These are phyloP conservation scores for Erethizon dorsatum DNA, from an alignment of 2,797 vertebrate species.

Conservation along the genomic window DNA sequence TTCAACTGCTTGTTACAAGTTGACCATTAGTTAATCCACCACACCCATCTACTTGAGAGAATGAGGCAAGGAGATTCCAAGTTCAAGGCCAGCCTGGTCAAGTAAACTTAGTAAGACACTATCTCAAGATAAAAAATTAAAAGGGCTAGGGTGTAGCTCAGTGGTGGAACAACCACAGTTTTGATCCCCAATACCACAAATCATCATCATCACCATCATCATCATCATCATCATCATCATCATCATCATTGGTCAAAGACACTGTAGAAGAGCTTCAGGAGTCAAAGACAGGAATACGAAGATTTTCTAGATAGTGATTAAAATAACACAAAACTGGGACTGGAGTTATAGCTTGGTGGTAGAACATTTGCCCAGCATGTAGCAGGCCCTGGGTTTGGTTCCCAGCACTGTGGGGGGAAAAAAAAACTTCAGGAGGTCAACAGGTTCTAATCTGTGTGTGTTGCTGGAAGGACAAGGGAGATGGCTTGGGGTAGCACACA, in stretches of 20 bases:
- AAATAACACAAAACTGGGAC: neutral
- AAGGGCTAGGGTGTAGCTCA: neutral
- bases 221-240: neutral
- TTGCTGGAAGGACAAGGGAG: neutral
- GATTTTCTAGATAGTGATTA: slow-evolving; percentile 29
- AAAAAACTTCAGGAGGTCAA: neutral
- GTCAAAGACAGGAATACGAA: neutral
- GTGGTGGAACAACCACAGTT: neutral
- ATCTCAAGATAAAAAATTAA: neutral
- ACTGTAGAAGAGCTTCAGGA: neutral
- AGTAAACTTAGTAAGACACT: neutral
- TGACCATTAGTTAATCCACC: neutral
- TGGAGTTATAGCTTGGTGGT: neutral
- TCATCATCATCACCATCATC: neutral
- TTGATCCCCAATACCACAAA: neutral
- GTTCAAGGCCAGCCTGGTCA: neutral
- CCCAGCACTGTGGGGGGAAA: neutral
- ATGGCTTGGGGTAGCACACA: fast-evolving
- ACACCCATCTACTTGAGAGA: neutral
- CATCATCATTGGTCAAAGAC: neutral
- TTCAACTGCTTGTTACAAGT: neutral
- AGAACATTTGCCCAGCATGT: neutral
- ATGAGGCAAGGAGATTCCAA: neutral
- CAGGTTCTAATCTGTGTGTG: neutral
- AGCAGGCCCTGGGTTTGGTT: neutral